Evolutionary conservation across 2,113 vertebrate genomes (phyloP).

Genomic region (Pardalotus punctatus): DNA sequence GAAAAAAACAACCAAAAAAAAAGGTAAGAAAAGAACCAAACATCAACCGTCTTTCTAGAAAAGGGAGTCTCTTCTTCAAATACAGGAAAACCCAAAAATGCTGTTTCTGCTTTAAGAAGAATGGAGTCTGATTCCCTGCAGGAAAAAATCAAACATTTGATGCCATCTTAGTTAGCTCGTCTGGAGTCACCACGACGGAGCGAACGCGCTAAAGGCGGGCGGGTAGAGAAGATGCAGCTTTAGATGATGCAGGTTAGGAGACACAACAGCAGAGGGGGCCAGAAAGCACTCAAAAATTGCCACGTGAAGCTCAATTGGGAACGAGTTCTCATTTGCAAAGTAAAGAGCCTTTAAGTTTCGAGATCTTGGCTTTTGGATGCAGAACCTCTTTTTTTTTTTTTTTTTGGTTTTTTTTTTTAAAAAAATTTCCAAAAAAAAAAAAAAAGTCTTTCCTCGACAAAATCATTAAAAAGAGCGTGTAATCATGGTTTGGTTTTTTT

Average conservation of each 20-base stretch:
- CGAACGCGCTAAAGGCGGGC: constrained; percentile 60
- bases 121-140: constrained; percentile 85
- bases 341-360: constrained; percentile 70
- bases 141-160: constrained; percentile 82
- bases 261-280: constrained; percentile 86
- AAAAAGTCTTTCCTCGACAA: constrained; percentile 75
- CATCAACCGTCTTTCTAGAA: constrained; percentile 86
- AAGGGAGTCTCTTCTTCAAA: constrained; percentile 90
- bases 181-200: constrained; percentile 71
- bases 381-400: constrained; percentile 54
- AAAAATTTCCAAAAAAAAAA: constrained; percentile 56
- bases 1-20: not conserved
- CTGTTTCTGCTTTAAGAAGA: constrained; percentile 91
- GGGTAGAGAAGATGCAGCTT: constrained; percentile 59
- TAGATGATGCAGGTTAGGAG: constrained; percentile 86
- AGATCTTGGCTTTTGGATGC: constrained; percentile 74
- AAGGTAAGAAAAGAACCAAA: constrained; percentile 56
- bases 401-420: constrained; percentile 53
- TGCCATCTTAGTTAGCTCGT: constrained; percentile 73
- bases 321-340: constrained; percentile 68
- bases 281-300: constrained; percentile 77
- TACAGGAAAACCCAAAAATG: constrained; percentile 91
- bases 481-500: constrained; percentile 25
- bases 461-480: constrained; percentile 81
- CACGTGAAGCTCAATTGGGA: constrained; percentile 59